Evolutionary conservation across 2,113 vertebrate species (phyloP).

Genomic region (Tyto alba): DNA sequence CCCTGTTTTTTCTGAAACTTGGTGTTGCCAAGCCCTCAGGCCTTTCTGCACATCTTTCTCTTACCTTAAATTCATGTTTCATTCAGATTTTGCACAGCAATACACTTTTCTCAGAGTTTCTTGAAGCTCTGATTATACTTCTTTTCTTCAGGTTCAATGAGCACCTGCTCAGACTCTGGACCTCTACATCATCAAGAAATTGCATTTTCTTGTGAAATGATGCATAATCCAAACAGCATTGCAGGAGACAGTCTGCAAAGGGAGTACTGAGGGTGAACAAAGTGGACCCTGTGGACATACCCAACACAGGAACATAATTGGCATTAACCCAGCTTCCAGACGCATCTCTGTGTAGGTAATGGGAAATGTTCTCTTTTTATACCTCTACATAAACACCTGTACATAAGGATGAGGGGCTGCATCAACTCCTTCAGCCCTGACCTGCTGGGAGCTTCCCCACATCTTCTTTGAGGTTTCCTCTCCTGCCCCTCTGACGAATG

Average conservation of each 20-base stretch:
- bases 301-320: not conserved
- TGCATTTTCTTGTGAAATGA: not conserved
- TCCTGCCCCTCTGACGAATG: fast-evolving
- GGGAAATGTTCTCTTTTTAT: not conserved
- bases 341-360: not conserved
- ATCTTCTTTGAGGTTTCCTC: not conserved
- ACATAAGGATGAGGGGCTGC: not conserved
- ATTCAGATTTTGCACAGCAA: not conserved
- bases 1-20: not conserved
- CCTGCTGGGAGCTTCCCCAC: not conserved
- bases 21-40: not conserved
- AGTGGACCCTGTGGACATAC: not conserved
- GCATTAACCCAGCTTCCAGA: not conserved
- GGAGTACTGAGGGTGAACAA: not conserved
- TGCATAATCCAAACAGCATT: not conserved
- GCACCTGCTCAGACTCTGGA: not conserved
- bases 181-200: not conserved
- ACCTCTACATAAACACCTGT: not conserved
- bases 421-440: not conserved
- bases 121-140: not conserved
- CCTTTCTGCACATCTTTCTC: not conserved
- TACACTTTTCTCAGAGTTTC: not conserved
- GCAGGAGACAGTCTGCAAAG: not conserved
- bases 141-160: not conserved
- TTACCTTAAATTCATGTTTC: not conserved